phyloP scores from a whole-genome alignment of 2,888 invertebrate genomes.

The Boloria euphrosyne region DNA sequence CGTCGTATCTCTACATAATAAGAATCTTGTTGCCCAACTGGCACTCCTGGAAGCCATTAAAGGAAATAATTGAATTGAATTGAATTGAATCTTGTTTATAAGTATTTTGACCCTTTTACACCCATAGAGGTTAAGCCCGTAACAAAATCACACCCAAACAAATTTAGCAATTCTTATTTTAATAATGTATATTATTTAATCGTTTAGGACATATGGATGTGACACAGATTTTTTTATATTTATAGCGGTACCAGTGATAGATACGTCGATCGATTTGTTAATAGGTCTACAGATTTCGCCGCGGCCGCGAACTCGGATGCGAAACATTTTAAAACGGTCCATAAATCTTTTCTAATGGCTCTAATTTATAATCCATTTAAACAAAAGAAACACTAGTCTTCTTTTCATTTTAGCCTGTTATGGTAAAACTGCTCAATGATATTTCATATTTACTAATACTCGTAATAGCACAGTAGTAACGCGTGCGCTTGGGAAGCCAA shows the following conservation, averaged over 20 bases:
- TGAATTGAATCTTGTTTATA: slow-evolving; percentile 26
- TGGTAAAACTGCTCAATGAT: too few relatives aligned
- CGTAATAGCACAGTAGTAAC: too few relatives aligned
- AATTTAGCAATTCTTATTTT: slow-evolving; percentile 17
- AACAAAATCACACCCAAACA: slow-evolving; percentile 25
- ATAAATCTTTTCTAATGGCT: slow-evolving; percentile 27
- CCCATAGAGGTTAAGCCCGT: slow-evolving; percentile 16
- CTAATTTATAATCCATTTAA: slow-evolving; percentile 18
- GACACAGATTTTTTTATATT: slow-evolving; percentile 7
- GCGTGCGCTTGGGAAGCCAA: too few relatives aligned
- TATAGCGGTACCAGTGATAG: slow-evolving; percentile 7
- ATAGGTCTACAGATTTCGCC: slow-evolving; percentile 23
- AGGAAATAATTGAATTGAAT: too few relatives aligned
- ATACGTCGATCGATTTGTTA: slow-evolving; percentile 20
- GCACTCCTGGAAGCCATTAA: too few relatives aligned
- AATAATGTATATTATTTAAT: background rate
- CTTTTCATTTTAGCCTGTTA: too few relatives aligned
- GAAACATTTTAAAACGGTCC: slow-evolving; percentile 17
- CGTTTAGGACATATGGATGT: slow-evolving; percentile 22
- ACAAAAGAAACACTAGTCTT: slow-evolving; percentile 6
- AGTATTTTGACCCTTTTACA: slow-evolving; percentile 30
- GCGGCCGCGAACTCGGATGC: slow-evolving; percentile 21
- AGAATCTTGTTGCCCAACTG: slow-evolving; percentile 22
- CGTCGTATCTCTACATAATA: slow-evolving; percentile 27
- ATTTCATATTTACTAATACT: too few relatives aligned